phyloP scores from a whole-genome alignment of 2,888 invertebrate species.

The Malthinus flaveolus region DNA sequence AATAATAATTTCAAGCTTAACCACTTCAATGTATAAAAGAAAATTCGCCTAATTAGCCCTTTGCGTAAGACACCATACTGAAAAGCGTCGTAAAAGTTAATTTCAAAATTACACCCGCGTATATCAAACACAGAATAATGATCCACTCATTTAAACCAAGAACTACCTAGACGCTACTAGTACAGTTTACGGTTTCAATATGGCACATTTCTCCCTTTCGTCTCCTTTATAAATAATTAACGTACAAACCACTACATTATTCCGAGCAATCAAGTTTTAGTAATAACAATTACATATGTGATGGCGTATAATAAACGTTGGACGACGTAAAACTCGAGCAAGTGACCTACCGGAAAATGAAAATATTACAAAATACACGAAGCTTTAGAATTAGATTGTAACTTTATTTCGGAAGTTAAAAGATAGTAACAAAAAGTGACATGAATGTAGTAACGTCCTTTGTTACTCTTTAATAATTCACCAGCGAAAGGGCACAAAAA shows the following conservation, averaged over 20 bases:
- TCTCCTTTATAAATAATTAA: slow-evolving; percentile 2
- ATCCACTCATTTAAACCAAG: background rate
- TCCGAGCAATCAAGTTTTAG: slow-evolving; percentile 1
- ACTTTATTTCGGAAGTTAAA: too few relatives aligned
- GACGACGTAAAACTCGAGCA: background rate
- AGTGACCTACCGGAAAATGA: background rate
- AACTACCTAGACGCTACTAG: background rate
- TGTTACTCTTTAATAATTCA: too few relatives aligned
- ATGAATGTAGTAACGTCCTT: too few relatives aligned
- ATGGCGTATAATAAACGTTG: background rate
- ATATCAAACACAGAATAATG: slow-evolving; percentile 1
- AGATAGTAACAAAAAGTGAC: too few relatives aligned
- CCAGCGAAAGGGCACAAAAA: too few relatives aligned
- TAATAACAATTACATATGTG: slow-evolving; percentile 7
- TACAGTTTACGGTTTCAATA: slow-evolving; percentile 3
- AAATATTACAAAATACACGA: background rate
- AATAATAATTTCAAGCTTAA: too few relatives aligned
- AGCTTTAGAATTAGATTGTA: background rate
- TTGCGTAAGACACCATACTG: background rate
- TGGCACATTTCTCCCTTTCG: background rate
- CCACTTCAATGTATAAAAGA: too few relatives aligned
- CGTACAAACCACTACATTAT: background rate
- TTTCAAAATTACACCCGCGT: slow-evolving; percentile 2
- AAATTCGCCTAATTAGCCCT: too few relatives aligned
- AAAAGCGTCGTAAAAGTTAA: slow-evolving; percentile 2